Evolutionary conservation across 2,888 invertebrate species (phyloP).

Genomic region (Tryphoninae sp.): DNA sequence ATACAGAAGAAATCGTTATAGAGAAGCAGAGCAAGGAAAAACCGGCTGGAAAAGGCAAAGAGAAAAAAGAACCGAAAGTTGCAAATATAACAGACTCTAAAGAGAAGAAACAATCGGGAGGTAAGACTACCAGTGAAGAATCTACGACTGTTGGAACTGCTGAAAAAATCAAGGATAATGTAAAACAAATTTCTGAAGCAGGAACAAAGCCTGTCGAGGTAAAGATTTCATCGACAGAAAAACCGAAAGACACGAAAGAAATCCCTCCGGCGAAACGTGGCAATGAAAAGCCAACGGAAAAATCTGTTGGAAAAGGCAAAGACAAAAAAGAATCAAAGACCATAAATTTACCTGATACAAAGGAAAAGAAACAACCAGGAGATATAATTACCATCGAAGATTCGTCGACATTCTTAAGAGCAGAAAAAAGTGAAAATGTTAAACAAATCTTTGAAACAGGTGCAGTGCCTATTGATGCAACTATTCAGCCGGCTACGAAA

Average conservation of each 20-base stretch:
- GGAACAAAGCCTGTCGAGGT: constrained; percentile 3
- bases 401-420: constrained; percentile 68
- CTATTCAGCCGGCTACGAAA: background rate
- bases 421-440: background rate
- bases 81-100: background rate
- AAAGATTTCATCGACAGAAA: constrained; percentile 1
- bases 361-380: constrained; percentile 67
- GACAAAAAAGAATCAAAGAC: constrained; percentile 40
- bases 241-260: constrained; percentile 25
- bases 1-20: constrained; percentile 1
- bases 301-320: constrained; percentile 38
- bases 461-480: background rate
- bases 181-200: constrained; percentile 21
- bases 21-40: constrained; percentile 25
- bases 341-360: constrained; percentile 61
- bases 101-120: constrained; percentile 17
- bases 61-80: constrained; percentile 44
- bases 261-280: background rate
- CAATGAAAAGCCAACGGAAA: constrained; percentile 15
- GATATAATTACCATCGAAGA: constrained; percentile 73
- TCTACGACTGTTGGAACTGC: background rate
- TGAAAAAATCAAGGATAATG: constrained; percentile 39
- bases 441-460: background rate
- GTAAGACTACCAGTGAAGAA: constrained; percentile 27
- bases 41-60: constrained; percentile 27